These are phyloP conservation scores for Itoplectis maculator DNA, from an alignment of 2,888 invertebrate genomes.

Conservation along the genomic window DNA sequence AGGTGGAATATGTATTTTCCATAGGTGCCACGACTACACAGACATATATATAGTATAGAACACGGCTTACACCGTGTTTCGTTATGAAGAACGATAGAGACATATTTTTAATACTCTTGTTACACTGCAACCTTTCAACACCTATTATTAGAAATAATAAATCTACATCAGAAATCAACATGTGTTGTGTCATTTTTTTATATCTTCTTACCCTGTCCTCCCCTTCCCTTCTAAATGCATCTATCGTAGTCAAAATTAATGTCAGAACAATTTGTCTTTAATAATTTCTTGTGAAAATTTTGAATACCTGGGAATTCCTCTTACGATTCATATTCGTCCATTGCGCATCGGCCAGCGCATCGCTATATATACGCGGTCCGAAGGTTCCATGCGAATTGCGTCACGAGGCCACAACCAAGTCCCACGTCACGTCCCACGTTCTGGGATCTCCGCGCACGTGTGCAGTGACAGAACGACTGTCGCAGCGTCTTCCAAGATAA, in stretches of 20 bases:
- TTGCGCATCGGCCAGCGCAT: neutral
- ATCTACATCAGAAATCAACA: constrained; percentile 59
- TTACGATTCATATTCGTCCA: neutral
- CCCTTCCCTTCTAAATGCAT: too few species aligned
- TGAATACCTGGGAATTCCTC: neutral
- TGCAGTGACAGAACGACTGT: neutral
- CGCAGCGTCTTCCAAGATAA: neutral
- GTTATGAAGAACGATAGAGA: constrained; percentile 66
- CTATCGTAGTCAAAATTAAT: too few species aligned
- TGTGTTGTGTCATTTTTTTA: neutral
- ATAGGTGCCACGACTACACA: constrained; percentile 62
- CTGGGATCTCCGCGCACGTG: neutral
- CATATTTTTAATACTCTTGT: constrained; percentile 72
- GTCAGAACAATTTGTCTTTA: too few species aligned
- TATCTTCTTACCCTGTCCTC: neutral
- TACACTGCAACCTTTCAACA: constrained; percentile 65
- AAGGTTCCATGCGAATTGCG: neutral
- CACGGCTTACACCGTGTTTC: constrained; percentile 54
- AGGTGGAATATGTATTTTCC: constrained; percentile 53
- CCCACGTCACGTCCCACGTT: neutral
- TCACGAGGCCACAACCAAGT: neutral
- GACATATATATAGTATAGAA: constrained; percentile 52
- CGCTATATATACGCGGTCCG: neutral
- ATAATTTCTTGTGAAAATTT: neutral
- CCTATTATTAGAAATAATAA: constrained; percentile 61